These are phyloP conservation scores for Ficedula albicollis DNA, from an alignment of 2,797 vertebrate species.

Conservation along the genomic window DNA sequence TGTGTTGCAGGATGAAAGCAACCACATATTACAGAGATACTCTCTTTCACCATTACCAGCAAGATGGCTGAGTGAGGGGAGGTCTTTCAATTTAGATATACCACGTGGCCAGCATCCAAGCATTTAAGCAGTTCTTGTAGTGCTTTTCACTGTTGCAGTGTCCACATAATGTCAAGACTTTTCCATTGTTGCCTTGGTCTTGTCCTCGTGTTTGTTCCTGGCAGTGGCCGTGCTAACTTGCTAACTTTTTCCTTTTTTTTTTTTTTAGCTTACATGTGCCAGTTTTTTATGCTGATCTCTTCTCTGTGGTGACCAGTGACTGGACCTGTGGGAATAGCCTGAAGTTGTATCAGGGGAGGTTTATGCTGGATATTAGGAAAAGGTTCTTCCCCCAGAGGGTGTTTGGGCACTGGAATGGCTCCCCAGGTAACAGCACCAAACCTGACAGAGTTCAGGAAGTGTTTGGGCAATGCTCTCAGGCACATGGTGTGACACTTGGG, in stretches of 20 bases:
- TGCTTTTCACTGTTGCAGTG: background rate
- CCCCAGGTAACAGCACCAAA: background rate
- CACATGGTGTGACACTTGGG: background rate
- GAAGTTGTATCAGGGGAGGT: background rate
- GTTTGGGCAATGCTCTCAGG: background rate
- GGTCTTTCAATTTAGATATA: background rate
- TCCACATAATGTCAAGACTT: background rate
- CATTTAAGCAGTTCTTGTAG: background rate
- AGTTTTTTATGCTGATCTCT: background rate
- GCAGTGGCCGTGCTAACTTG: background rate
- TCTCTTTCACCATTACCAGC: background rate
- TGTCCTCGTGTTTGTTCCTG: background rate
- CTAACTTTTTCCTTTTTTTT: background rate
- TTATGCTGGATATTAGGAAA: background rate
- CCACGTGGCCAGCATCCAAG: background rate
- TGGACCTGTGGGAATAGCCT: background rate
- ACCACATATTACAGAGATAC: background rate
- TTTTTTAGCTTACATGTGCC: background rate
- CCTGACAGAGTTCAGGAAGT: background rate
- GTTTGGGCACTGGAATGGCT: background rate
- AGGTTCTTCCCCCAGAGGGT: background rate
- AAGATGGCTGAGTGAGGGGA: background rate
- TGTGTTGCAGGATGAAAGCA: slow-evolving; percentile 28
- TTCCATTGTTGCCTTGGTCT: background rate
- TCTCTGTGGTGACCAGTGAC: background rate